Evolutionary conservation across 2,888 invertebrate genomes (phyloP).

Genomic region (Drosophila anceps): DNA sequence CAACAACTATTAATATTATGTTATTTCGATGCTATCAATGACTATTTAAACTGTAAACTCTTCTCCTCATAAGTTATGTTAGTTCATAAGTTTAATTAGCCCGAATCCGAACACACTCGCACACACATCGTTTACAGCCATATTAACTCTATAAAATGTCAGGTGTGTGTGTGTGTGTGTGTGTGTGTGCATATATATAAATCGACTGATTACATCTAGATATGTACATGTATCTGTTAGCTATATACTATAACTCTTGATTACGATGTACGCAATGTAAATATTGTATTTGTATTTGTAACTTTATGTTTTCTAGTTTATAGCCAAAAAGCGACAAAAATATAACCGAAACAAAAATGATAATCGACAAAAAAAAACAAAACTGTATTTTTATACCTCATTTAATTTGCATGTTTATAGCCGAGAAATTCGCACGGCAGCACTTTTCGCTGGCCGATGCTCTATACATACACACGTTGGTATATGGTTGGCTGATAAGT

Average conservation of each 20-base stretch:
- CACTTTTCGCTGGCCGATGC: conserved; percentile 29
- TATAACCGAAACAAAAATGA: conserved; percentile 56
- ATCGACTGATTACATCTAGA: conserved; percentile 76
- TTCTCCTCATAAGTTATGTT: conserved; percentile 75
- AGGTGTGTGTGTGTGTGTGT: conserved; percentile 32
- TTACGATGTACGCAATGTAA: conserved; percentile 59
- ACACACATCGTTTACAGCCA: conserved; percentile 62
- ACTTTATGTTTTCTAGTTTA: conserved; percentile 79
- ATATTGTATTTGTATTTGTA: conserved; percentile 59
- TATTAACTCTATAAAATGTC: conserved; percentile 72
- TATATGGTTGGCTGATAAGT: conserved; percentile 55
- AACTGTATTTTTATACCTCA: conserved; percentile 37
- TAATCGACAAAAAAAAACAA: conserved; percentile 49
- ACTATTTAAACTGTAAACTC: conserved; percentile 56
- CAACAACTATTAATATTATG: conserved; percentile 49
- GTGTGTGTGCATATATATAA: conserved; percentile 46
- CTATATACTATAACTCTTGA: conserved; percentile 51
- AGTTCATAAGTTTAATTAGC: conserved; percentile 63
- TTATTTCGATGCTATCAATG: conserved; percentile 31
- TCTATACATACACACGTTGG: conserved; percentile 16
- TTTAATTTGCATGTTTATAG: conserved; percentile 63
- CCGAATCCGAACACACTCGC: conserved; percentile 38
- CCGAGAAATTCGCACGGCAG: conserved; percentile 58
- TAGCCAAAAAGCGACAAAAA: conserved; percentile 56
- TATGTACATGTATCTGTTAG: conserved; percentile 59